Base-by-base conservation (phyloP, 2,888 invertebrate genomes). In the Drosophila recens region DNA sequence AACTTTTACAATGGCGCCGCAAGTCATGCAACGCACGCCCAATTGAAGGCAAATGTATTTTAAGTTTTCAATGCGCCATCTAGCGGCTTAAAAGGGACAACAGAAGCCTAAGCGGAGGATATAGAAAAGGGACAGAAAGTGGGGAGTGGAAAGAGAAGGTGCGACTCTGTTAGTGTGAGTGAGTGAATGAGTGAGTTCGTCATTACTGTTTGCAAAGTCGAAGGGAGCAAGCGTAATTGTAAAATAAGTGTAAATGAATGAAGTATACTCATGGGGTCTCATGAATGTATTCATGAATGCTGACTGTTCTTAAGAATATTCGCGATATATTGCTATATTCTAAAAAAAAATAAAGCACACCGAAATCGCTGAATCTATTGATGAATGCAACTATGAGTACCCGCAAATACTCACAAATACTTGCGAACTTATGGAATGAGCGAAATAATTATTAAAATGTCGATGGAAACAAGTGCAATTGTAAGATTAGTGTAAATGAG, bases 1-100 rank as follows among this genome's bases (percentile, higher is more conserved):
- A 54, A 79, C 45, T 61, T 79, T 72, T 38, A 6, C 65, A 76
- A 63, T 46, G 40, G 46, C 63, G 68, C 63, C 75, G 63, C 73
- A 68, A 73, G 73, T 68, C 73, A 68, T 64, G 58, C 68, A 63
- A 58, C 54, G 17, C 65, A 61, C 45, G 34, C 33, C 56, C 56
- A 34, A 23, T 54, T 58, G 20, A 43, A 46, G 30, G 56, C 78
- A 73, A 78, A 61, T 72, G 58, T 71, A 76, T 75, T 71, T 71
- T 66, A 64, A 43, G 40, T 68, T 74, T 59, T 15, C n/a, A 30
- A 43, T 34, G 62, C 42, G 27, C 11, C 62, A 61, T 43, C 51
- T 42, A 20, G 43, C 34, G 58, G 33, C 54, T 30, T 36, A 27
- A 38, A 57, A 3, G 30, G 42, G n/a, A 13, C 30, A 38, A 17